Base-by-base conservation (phyloP, 2,888 invertebrate genomes). In the Archips xylosteana region DNA sequence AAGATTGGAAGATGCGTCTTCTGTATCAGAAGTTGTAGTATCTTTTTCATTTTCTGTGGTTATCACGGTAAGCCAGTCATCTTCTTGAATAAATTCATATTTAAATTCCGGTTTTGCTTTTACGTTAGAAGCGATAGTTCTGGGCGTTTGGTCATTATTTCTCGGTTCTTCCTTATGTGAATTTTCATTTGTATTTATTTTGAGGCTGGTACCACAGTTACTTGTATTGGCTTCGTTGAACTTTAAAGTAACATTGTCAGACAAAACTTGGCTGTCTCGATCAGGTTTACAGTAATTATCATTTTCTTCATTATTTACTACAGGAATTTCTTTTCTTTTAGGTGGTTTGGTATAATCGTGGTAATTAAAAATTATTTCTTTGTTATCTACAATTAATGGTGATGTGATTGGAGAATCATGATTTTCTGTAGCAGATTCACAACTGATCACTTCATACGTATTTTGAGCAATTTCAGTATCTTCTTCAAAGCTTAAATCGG, bases 71-170 rank as follows among this genome's bases (percentile, higher is more conserved):
- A 74, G 65, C 60, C 60, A 65, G 54, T 74, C 74, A 61, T 74
- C 74, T 39, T 74, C 74, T 54, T 74, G 74, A 60, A 74, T 70
- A 36, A 74, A 15, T 32, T 74, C 74, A 45, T 74, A 74, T 61
- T 70, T 70, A 0, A 34, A 70, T n/a, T 70, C 54, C 3, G 64
- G 60, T 13, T 61, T 69, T 34, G 63, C 49, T 64, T 73, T 69
- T 3, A 42, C 12, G 34, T 39, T 32, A n/a, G 15, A 23, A 13
- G 15, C 39, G 13, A 6, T 4, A 15, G 34, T 3, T 34, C 6
- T 47, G 3, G 45, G 34, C 5, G 47, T 13, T 36, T 45, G 12
- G 13, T 49, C 32, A 1, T 49, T 47, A 49, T n/a, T 34, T 9
- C 9, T 15, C 10, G 47, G 2, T 5, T 64, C 64, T 64, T n/a